Evolutionary conservation across 2,797 vertebrate species (phyloP), one percentile per base, ranked within the genome.

Genomic region (Eremophila alpestris): DNA sequence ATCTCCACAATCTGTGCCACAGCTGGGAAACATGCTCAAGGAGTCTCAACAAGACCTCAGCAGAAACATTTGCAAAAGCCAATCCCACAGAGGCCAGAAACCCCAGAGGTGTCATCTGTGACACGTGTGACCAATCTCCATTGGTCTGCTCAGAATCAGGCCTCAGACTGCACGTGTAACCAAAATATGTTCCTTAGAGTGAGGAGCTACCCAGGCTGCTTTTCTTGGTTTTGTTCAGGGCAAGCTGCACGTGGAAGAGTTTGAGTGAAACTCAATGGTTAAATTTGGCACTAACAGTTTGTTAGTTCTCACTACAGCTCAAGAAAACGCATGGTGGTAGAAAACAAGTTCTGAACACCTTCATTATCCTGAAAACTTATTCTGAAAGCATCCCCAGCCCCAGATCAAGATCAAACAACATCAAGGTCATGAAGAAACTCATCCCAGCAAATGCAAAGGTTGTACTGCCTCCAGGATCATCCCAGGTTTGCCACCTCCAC

Each of bases 201-300:
- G 26, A 54, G 60, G 19, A 74, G 32, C 40, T 43, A 16, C 10
- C 48, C 27, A 13, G 43, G 60, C 43, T 36, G 40, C 36, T 71
- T 60, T 68, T 49, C 11, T 52, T 6, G 1, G 30, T 30, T 67
- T 63, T 18, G 2, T 38, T n/a, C 48, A 43, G 4, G 17, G 15
- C n/a, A 80, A 64, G 64, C 34, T 73, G 34, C 48, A 32, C 16
- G 7, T 40, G 52, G 40, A 67, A 40, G n/a, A 55, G 43, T 74
- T 65, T 41, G 36, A 43, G 13, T 51, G 41, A 48, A 86, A n/a
- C 0, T 60, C 58, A 29, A 0, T 11, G 24, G 1, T 52, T 13
- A 6, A 64, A 58, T 80, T 41, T 2, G 1, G 32, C 24, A 9
- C 55, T 45, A 29, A 13, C 23, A 17, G 15, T 21, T 32, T 22